These are phyloP conservation scores for Triops longicaudatus DNA, from an alignment of 1,140 invertebrate genomes.

Conservation along the genomic window DNA sequence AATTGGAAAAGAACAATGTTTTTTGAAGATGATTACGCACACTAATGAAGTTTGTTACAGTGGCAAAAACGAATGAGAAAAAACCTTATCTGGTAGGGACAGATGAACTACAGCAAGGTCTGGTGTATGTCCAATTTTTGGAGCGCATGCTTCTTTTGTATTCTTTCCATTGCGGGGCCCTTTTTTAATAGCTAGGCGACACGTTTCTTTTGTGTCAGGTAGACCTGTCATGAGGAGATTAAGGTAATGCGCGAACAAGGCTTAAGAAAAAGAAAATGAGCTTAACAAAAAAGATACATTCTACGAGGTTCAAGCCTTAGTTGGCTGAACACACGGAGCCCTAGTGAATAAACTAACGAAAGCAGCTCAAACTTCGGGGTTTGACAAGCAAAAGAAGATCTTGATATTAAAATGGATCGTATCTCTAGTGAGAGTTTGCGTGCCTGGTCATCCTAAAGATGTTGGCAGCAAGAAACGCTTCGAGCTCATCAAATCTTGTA, in stretches of 20 bases:
- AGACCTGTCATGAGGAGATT: neutral
- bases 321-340: neutral
- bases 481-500: constrained; percentile 11
- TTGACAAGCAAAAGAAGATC: neutral
- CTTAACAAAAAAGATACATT: neutral
- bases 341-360: neutral
- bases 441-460: neutral
- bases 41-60: neutral
- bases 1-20: no score
- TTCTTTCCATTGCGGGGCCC: neutral
- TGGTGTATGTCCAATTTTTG: neutral
- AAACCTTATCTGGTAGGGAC: neutral
- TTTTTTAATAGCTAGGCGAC: neutral
- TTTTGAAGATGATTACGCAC: neutral
- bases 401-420: neutral
- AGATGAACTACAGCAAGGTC: neutral
- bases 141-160: neutral
- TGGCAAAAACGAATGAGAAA: neutral
- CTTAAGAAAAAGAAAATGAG: neutral
- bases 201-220: neutral
- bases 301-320: neutral
- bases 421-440: neutral
- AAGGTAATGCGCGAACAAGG: neutral
- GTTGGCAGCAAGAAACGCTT: neutral
- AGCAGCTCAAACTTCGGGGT: neutral